Evolutionary conservation across 1,140 invertebrate species (phyloP).

Genomic region (Lordiphosa clarofinis): DNA sequence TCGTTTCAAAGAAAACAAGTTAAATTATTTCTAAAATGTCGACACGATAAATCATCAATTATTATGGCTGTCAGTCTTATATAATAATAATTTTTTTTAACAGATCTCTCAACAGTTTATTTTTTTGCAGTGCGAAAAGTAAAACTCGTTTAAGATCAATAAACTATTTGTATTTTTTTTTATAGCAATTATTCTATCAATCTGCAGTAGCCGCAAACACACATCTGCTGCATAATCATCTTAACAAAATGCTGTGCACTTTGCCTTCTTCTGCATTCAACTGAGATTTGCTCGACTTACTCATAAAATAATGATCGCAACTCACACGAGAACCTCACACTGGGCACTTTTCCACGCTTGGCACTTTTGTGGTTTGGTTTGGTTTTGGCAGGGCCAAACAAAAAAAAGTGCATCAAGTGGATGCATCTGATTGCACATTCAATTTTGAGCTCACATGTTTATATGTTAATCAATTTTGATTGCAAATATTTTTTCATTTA

Average conservation of each 20-base stretch:
- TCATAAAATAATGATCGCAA: constrained; percentile 36
- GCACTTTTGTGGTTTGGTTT: constrained; percentile 36
- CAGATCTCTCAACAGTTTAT: constrained; percentile 2
- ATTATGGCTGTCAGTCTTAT: constrained; percentile 33
- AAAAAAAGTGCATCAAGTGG: too few species aligned
- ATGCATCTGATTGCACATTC: too few species aligned
- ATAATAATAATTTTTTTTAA: constrained; percentile 50
- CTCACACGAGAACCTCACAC: constrained; percentile 72
- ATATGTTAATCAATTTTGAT: constrained; percentile 70
- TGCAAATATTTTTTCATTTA: constrained; percentile 44
- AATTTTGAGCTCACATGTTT: constrained; percentile 23
- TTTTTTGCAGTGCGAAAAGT: neutral
- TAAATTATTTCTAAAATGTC: constrained; percentile 1
- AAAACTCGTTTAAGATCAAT: neutral
- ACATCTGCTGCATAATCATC: constrained; percentile 15
- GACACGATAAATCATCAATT: constrained; percentile 10
- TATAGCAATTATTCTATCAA: constrained; percentile 12
- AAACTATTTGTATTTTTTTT: neutral
- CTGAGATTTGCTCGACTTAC: constrained; percentile 10
- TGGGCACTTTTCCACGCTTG: constrained; percentile 68
- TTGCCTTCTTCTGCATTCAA: neutral
- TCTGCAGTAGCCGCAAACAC: neutral
- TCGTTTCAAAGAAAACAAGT: constrained; percentile 3
- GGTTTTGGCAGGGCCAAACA: constrained; percentile 6
- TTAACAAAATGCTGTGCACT: constrained; percentile 8